Evolutionary conservation across 1,140 invertebrate genomes (phyloP), one percentile per base, ranked within the genome.

Genomic region (Hydropsyche tenuis): DNA sequence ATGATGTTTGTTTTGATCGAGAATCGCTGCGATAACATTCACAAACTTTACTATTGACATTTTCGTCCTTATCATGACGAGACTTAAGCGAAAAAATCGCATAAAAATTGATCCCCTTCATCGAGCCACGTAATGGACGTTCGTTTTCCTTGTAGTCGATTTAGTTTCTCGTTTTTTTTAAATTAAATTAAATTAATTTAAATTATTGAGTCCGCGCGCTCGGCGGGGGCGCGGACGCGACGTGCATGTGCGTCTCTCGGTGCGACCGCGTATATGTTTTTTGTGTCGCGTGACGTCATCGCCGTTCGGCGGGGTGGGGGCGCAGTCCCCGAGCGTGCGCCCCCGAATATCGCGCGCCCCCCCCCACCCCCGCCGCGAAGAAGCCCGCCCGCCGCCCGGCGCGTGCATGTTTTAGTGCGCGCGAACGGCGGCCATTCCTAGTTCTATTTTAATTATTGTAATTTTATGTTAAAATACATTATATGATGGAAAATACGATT

Each of bases 401-500:
- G 63, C 37, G 30, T 30, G 27, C 63, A 65, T 45, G 63, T 65
- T 65, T 65, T 65, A 65, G 63, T 65, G 63, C 63, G 63, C 30
- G 63, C 63, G 9, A 3, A 3, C 27, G 27, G 63, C 30, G 63
- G 42, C 63, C 63, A 65, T 65, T 65, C 63, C 63, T 65, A 65
- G 63, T 30, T 65, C 30, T 65, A 45, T 43, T 65, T 56, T 60
- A 60, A 60, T 60, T 25, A 60, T 60, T 60, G 23, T 25, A 60
- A 25, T 25, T 25, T 48, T 48, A 48, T 48, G 45, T 48, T 48
- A 12, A 48, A 48, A 43, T 43, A 12, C n/a, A 43, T 5, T n/a
- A 48, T 48, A 48, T 48, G 25, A 25, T 25, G 2, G 7, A 25
- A 60, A 60, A 60, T 37, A 14, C 23, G 56, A 22, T 65, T 65